Conservation (phyloP, 2,113 vertebrate genomes). For the Sminthopsis crassicaudata region DNA sequence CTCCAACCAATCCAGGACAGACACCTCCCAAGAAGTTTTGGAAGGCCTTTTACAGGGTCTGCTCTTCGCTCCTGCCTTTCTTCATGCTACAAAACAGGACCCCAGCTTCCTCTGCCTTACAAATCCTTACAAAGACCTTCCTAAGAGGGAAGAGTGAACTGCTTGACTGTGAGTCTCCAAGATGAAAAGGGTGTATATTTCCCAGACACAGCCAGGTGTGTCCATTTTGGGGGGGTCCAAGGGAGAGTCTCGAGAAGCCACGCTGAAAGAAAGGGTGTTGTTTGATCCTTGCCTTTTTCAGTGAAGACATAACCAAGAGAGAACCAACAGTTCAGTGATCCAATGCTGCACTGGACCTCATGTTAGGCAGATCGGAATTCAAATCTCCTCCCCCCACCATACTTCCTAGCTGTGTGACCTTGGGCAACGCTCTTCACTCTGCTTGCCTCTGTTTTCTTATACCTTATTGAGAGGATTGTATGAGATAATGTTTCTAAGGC, state of each 20-base stretch:
- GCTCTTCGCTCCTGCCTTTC: conserved; percentile 27
- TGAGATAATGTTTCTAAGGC: not conserved
- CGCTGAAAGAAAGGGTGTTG: conserved; percentile 23
- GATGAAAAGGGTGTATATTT: conserved; percentile 11
- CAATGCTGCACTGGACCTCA: not conserved
- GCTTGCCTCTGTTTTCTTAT: not conserved
- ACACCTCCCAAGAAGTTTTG: not conserved
- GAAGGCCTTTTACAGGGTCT: not conserved
- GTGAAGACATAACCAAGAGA: not conserved
- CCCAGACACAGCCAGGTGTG: not conserved
- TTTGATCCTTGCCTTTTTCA: conserved; percentile 42
- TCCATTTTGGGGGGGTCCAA: conserved; percentile 10
- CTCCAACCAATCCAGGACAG: not conserved
- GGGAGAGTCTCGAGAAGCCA: not conserved
- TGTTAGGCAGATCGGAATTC: not conserved
- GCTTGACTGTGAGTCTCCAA: not conserved
- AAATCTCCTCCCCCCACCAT: not conserved
- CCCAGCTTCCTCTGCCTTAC: conserved; percentile 13
- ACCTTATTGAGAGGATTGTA: not conserved
- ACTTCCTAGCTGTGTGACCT: not conserved
- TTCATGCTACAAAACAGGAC: conserved; percentile 32
- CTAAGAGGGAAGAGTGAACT: not conserved
- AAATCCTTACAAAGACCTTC: conserved; percentile 48
- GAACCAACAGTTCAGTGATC: not conserved
- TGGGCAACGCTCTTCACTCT: not conserved